Percentiles rank a stretch among this genome's conserved stretches.
phyloP scores from a whole-genome alignment of 2,797 vertebrate genomes.

The Enteromius radiatus region DNA sequence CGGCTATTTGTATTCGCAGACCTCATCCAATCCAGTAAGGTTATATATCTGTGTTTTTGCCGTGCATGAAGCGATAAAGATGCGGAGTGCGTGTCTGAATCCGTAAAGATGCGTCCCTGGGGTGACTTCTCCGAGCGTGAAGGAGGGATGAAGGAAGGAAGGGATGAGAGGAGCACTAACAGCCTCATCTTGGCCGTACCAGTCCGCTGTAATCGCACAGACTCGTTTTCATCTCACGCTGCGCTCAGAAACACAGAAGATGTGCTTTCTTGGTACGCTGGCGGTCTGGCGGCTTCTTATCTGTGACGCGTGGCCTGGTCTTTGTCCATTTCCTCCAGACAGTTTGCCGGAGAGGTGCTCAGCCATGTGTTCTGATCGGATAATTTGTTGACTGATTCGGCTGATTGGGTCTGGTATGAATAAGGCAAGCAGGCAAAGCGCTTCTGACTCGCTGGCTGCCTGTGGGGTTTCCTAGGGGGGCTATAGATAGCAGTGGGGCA shows the following conservation, averaged over 20 bases:
- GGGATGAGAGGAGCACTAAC: slow-evolving; percentile 33
- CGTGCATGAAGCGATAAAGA: slow-evolving; percentile 37
- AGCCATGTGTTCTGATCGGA: slow-evolving; percentile 41
- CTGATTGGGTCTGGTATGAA: slow-evolving; percentile 49
- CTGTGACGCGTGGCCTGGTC: slow-evolving; percentile 25
- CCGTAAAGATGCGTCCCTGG: slow-evolving; percentile 43
- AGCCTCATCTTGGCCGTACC: slow-evolving; percentile 27
- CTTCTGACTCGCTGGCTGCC: slow-evolving; percentile 21
- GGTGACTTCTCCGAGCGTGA: slow-evolving; percentile 51
- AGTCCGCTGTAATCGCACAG: slow-evolving; percentile 55
- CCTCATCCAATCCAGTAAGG: slow-evolving; percentile 7
- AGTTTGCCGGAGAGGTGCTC: slow-evolving; percentile 36
- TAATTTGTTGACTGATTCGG: slow-evolving; percentile 59
- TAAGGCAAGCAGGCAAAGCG: slow-evolving; percentile 28
- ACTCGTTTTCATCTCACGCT: slow-evolving; percentile 47
- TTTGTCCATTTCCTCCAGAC: slow-evolving; percentile 43
- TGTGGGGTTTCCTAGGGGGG: slow-evolving; percentile 48
- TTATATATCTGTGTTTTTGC: slow-evolving; percentile 31
- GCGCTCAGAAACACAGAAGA: slow-evolving; percentile 35
- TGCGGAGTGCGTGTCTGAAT: slow-evolving; percentile 42
- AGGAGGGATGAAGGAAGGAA: slow-evolving; percentile 48
- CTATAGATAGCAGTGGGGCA: slow-evolving; percentile 57
- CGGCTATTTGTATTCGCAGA: slow-evolving; percentile 1
- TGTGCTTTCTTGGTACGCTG: slow-evolving; percentile 8
- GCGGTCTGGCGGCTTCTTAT: slow-evolving; percentile 5